Conservation (phyloP, 2,797 vertebrate genomes). For the Myotis myotis region DNA sequence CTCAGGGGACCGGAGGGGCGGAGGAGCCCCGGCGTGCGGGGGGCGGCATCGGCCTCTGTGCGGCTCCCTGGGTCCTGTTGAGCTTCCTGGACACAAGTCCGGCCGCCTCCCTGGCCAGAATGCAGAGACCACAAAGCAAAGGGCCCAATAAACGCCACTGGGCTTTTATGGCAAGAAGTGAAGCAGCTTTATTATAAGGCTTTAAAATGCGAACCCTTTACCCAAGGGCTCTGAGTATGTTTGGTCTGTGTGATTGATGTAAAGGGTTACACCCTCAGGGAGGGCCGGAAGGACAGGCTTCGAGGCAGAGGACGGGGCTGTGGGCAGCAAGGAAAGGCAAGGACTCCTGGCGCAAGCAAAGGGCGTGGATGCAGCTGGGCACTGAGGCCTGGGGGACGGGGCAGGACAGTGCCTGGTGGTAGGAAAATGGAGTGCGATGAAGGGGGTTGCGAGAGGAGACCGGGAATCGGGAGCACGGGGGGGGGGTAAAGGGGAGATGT, state of each 20-base stretch:
- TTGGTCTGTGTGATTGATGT: not conserved
- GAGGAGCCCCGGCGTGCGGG: not conserved
- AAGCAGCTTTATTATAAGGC: conserved; percentile 59
- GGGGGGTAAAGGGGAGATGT: not conserved
- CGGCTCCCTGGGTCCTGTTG: not conserved
- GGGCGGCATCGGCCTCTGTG: not conserved
- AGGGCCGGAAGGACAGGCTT: not conserved
- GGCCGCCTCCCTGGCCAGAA: not conserved
- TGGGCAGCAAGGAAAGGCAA: not conserved
- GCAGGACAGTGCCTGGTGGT: too few species aligned
- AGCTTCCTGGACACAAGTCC: not conserved
- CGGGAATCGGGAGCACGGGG: not conserved
- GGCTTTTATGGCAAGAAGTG: conserved; percentile 54
- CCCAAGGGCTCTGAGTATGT: conserved; percentile 31
- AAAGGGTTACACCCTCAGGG: not conserved
- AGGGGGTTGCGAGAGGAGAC: not conserved
- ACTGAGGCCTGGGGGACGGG: not conserved
- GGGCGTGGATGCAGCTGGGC: not conserved
- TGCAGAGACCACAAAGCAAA: conserved; percentile 42
- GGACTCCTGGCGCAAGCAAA: not conserved
- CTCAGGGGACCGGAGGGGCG: not conserved
- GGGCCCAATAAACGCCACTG: conserved; percentile 39
- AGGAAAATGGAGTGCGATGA: not conserved
- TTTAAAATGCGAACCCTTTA: conserved; percentile 36
- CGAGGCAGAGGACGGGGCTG: not conserved